phyloP scores from a whole-genome alignment of 2,797 vertebrate species.

The Eulemur coronatus region DNA sequence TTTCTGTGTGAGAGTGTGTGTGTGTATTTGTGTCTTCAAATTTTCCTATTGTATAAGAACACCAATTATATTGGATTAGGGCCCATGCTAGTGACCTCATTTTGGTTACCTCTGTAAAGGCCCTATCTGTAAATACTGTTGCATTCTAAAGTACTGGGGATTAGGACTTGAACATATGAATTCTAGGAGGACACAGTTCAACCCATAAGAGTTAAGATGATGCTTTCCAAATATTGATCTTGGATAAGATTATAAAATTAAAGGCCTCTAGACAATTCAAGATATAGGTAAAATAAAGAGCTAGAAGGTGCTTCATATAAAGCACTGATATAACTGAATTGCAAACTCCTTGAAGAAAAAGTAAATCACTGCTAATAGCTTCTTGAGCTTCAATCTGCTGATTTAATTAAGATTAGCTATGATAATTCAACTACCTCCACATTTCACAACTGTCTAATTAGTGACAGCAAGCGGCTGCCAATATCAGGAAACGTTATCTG shows the following conservation, averaged over 20 bases:
- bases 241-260: background rate
- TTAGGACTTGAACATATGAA: background rate
- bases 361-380: background rate
- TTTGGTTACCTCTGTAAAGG: background rate
- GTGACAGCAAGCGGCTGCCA: background rate
- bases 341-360: background rate
- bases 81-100: background rate
- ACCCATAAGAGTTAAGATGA: background rate
- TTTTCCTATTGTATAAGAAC: background rate
- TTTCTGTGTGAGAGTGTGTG: background rate
- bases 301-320: background rate
- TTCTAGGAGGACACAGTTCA: background rate
- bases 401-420: background rate
- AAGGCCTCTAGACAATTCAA: background rate
- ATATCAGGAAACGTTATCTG: background rate
- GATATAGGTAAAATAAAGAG: background rate
- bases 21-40: background rate
- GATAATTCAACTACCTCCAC: background rate
- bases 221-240: background rate
- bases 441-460: background rate
- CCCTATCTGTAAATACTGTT: background rate
- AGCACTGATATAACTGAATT: background rate
- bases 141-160: background rate
- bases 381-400: background rate
- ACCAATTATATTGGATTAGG: background rate